Base-by-base conservation (phyloP, 2,888 invertebrate genomes). In the Octodonta nipae region DNA sequence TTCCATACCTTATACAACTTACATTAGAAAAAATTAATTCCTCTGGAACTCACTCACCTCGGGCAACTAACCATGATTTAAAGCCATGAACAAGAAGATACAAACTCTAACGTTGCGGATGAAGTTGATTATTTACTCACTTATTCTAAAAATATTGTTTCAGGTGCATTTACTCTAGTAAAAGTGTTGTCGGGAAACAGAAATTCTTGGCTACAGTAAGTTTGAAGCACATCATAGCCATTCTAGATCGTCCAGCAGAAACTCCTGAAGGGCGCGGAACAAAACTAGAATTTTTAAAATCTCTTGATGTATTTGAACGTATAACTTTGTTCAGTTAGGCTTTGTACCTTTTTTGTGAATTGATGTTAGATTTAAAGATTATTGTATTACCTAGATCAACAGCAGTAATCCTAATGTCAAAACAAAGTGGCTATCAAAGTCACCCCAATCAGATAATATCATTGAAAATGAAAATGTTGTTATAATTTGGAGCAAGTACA, bases 131-230 rank as follows among this genome's bases (percentile, higher is more conserved):
- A 37, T 35, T 37, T 32, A 26, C 30, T 29, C 34, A 30, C 24
- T 32, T 25, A 32, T 30, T 29, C 37, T 11, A 37, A 35, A 13
- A 29, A 31, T 30, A 8, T 37, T 37, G 35, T 35, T 22, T 27
- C 35, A 31, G 36, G 33, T 28, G 29, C 33, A 38, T 38, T 33
- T 33, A 36, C 36, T 38, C 30, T 36, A 33, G 35, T 38, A 22
- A 17, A 30, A 33, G 32, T 38, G 30, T 37, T 37, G 28, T 34
- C 37, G 28, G 34, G 34, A 34, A 34, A 30, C 26, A 20, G 29
- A 33, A 28, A 33, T 25, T 33, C 25, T 33, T n/a, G n/a, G n/a
- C n/a, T n/a, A n/a, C n/a, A n/a, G n/a, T n/a, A n/a, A n/a, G n/a
- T n/a, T n/a, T n/a, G n/a, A n/a, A n/a, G n/a, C n/a, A n/a, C n/a